phyloP scores from a whole-genome alignment of 2,888 invertebrate species.

The Cepaea hortensis region DNA sequence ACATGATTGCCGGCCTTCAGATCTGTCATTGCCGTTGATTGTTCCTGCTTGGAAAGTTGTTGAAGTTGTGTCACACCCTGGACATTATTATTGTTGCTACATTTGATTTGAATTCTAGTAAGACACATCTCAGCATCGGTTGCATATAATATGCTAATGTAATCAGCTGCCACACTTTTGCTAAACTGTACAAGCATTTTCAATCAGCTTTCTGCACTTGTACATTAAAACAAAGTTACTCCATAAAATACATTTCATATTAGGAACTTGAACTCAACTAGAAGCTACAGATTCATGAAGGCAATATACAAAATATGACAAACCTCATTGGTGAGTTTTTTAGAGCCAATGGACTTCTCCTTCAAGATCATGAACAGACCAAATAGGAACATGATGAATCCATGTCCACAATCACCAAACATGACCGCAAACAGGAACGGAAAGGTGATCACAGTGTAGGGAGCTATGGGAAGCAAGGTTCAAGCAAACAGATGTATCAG shows the following conservation, averaged over 20 bases:
- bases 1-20: too few species aligned
- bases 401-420: conserved; percentile 99
- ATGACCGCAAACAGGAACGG: conserved; percentile 98
- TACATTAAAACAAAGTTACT: background rate
- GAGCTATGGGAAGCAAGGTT: conserved; percentile 81
- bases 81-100: too few species aligned
- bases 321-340: conserved; percentile 92
- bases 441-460: conserved; percentile 97
- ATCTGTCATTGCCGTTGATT: too few species aligned
- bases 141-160: too few species aligned
- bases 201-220: background rate
- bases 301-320: background rate
- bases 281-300: too few species aligned
- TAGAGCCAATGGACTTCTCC: conserved; percentile 91
- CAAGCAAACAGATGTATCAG: background rate
- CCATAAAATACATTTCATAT: background rate
- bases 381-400: conserved; percentile 91
- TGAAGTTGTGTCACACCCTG: too few species aligned
- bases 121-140: too few species aligned
- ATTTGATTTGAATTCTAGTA: too few species aligned
- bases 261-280: background rate
- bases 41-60: too few species aligned
- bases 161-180: too few species aligned
- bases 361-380: conserved; percentile 95
- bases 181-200: too few species aligned